Conservation (phyloP, 2,888 invertebrate genomes). For the Cephus pulcher region DNA sequence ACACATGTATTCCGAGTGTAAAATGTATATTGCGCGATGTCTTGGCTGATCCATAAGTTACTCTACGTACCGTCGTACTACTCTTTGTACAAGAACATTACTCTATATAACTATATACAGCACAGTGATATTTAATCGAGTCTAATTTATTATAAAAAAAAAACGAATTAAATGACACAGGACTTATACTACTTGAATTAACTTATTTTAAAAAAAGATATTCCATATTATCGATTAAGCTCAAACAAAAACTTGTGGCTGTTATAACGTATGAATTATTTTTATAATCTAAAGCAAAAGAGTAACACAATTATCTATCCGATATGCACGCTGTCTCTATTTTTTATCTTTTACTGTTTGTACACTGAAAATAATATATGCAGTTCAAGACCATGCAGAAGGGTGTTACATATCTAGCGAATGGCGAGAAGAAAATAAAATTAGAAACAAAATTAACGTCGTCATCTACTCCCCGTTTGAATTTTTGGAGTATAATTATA, state of each 20-base stretch:
- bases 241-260: slow-evolving; percentile 4
- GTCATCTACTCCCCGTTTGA: background rate
- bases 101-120: background rate
- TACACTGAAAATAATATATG: slow-evolving; percentile 35
- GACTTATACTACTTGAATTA: background rate
- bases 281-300: background rate
- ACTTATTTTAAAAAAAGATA: slow-evolving; percentile 1
- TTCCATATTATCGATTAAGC: slow-evolving; percentile 2
- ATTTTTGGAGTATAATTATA: background rate
- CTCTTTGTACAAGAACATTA: background rate
- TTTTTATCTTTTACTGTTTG: slow-evolving; percentile 24
- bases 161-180: background rate
- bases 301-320: background rate
- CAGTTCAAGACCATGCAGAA: slow-evolving; percentile 19
- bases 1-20: background rate
- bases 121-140: background rate
- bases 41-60: background rate
- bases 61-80: background rate
- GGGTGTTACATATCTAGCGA: slow-evolving; percentile 24
- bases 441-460: slow-evolving; percentile 1
- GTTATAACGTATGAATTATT: slow-evolving; percentile 1
- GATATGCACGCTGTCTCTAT: slow-evolving; percentile 18
- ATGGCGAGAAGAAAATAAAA: slow-evolving; percentile 1
- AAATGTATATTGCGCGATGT: background rate
- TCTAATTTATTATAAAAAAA: background rate